Evolutionary conservation across 2,113 vertebrate species (phyloP), one percentile per base, ranked within the genome.

Genomic region (Amia ocellicauda): DNA sequence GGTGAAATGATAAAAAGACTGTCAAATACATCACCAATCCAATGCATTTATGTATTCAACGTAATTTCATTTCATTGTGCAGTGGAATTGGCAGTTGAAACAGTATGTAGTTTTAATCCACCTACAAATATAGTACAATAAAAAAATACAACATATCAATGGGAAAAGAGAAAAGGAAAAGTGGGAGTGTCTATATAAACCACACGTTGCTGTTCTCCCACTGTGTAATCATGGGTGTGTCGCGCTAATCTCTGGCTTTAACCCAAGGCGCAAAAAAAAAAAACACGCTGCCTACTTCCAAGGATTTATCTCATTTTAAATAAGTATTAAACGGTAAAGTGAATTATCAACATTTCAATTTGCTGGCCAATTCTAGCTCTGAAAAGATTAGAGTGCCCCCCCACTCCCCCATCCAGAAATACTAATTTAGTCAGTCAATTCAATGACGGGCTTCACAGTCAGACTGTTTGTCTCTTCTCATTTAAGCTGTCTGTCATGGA

Each of bases 401-500:
- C 31, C 31, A 36, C 31, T 36, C 31, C 31, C 31, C 11, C 31
- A 36, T 36, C 31, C 31, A 36, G 11, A 36, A 4, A 36, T 10
- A 63, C 77, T 86, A 84, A 85, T 83, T 88, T 86, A 86, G 86
- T 85, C 85, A 84, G 83, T 79, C 60, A 67, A 53, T 28, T n/a
- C 23, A 13, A 78, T 14, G 75, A 87, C 77, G 71, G 80, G 80
- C 77, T 82, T 80, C 76, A 79, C 79, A 88, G 81, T 81, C 74
- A 81, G 52, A 27, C 5, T 76, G 86, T 86, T 85, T 85, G 77
- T 83, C 83, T 87, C 83, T 85, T 88, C 88, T 91, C 85, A 85
- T 87, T 90, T 81, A 83, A 87, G 83, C 88, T 89, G 91, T 89
- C 92, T 90, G 83, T 93, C 90, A 92, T 64, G 69, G 74, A 47